A percentile compares a stretch with the other conserved stretches of the same genome.
phyloP scores from a whole-genome alignment of 2,888 invertebrate species.

The Apodemia duryi region DNA sequence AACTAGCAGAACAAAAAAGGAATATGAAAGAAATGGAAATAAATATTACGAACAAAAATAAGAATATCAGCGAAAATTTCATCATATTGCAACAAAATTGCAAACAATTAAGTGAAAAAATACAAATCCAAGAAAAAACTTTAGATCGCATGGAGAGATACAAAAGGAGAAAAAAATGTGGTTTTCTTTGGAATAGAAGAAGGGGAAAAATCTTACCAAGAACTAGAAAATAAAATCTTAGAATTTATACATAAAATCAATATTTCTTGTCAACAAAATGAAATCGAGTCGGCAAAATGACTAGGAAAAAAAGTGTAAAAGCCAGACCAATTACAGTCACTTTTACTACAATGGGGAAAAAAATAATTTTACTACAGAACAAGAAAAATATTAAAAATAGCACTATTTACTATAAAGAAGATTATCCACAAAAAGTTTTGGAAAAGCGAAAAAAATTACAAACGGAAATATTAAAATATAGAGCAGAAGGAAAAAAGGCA shows the following conservation, averaged over 20 bases:
- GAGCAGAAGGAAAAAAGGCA: background rate
- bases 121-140: slow-evolving; percentile 16
- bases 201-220: slow-evolving; percentile 16
- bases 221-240: no score
- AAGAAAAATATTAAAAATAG: background rate
- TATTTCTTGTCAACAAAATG: no score
- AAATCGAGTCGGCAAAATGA: background rate
- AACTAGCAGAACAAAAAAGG: no score
- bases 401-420: background rate
- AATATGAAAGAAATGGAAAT: no score
- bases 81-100: slow-evolving; percentile 7
- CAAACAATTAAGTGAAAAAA: slow-evolving; percentile 18
- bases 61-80: slow-evolving; percentile 14
- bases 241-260: no score
- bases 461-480: background rate
- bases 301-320: background rate
- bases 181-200: slow-evolving; percentile 23
- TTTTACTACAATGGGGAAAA: background rate
- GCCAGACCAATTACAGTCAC: background rate
- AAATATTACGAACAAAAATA: no score
- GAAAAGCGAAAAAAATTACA: background rate
- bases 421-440: background rate
- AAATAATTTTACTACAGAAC: background rate
- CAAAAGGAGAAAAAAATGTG: slow-evolving; percentile 15
- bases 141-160: slow-evolving; percentile 20